Conservation (phyloP, 2,888 invertebrate species). For the Pseudococcus viburni region DNA sequence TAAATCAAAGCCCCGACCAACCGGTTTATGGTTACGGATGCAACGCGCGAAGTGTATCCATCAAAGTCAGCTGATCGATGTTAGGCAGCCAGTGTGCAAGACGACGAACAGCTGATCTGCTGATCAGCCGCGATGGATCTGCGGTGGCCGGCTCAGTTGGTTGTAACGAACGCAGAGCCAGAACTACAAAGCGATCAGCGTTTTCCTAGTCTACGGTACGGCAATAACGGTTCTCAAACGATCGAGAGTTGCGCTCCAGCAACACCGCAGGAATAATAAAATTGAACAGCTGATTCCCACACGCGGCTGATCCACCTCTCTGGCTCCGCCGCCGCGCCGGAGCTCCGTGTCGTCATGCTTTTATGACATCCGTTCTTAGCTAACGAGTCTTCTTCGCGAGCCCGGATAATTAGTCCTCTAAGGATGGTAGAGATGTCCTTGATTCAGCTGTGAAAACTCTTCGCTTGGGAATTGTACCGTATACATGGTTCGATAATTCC, state of each 20-base stretch:
- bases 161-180: not conserved
- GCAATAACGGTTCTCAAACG: not conserved
- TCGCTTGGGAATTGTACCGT: not conserved
- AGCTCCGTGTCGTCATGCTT: slow-evolving; percentile 49
- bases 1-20: slow-evolving; percentile 58
- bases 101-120: slow-evolving; percentile 53
- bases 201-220: not conserved
- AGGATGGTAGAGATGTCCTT: slow-evolving; percentile 5
- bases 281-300: slow-evolving; percentile 56
- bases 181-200: not conserved
- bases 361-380: slow-evolving; percentile 56
- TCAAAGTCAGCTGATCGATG: slow-evolving; percentile 51
- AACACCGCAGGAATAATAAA: not conserved
- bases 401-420: slow-evolving; percentile 34
- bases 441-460: slow-evolving; percentile 22
- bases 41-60: slow-evolving; percentile 17
- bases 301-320: not conserved
- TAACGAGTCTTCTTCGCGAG: not conserved
- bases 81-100: not conserved
- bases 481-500: not conserved
- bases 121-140: not conserved
- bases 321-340: not conserved
- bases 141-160: not conserved
- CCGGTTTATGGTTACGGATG: slow-evolving; percentile 59
- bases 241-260: not conserved